Base-by-base conservation (phyloP, 2,888 invertebrate genomes). In the Pyrochroa serraticornis region DNA sequence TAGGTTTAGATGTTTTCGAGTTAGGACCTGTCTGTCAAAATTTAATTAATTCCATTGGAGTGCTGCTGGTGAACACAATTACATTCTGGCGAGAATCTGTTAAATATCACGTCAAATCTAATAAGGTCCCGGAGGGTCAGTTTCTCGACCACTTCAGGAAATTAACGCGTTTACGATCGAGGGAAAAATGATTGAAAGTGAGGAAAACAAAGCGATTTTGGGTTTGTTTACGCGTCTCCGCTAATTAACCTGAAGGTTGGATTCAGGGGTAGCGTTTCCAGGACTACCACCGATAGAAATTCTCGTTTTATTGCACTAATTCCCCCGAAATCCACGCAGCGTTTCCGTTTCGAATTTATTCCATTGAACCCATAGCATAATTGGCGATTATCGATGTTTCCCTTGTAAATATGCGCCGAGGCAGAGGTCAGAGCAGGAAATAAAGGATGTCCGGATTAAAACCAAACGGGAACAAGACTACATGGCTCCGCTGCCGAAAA, bases 41-140 rank as follows among this genome's bases (percentile, higher is more conserved):
- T 52, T 52, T 52, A 50, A 51, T 57, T 57, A 57, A 57, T 49
- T 31, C 14, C 22, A 56, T 31, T 43, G 49, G 43, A 42, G 46
- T 36, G 39, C 30, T 49, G 34, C 42, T 52, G 46, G 57, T 51
- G 51, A 58, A 58, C 51, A 58, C 52, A 58, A 58, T 58, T 58
- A 57, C 45, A 51, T 42, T 30, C 30, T 44, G 32, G 32, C 22
- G 47, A 44, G 51, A 58, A 58, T 58, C 57, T 58, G 57, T 39
- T 58, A 58, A 58, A 58, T 58, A 58, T 58, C 57, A 46, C 37
- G 44, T 34, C 42, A 51, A 58, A 58, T 58, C 42, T 46, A 52
- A 58, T 58, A 58, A 58, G 51, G 51, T 58, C 32, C 41, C 38
- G 37, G 47, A 38, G 56, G 57, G 57, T 52, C 51, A 51, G 31